These are phyloP conservation scores for Dione juno DNA, from an alignment of 2,888 invertebrate species.

Conservation along the genomic window DNA sequence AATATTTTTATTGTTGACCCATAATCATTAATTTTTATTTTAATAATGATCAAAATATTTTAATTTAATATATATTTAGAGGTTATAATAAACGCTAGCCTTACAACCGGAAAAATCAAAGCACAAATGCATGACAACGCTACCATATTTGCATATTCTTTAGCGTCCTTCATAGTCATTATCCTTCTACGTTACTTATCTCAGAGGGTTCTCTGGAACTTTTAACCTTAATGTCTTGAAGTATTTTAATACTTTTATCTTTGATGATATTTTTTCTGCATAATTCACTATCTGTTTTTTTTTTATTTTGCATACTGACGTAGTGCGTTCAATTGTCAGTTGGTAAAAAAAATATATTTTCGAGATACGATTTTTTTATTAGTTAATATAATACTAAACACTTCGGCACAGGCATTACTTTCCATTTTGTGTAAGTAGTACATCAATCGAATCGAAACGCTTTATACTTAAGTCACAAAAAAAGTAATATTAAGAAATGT, in stretches of 20 bases:
- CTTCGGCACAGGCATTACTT: too few species aligned
- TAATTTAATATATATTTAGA: too few species aligned
- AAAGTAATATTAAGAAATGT: neutral
- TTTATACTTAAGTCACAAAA: too few species aligned
- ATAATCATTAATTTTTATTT: neutral
- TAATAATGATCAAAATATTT: neutral
- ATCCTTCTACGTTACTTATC: constrained; percentile 5
- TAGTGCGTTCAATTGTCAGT: too few species aligned
- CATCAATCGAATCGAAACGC: too few species aligned
- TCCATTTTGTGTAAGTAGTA: too few species aligned
- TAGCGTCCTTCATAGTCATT: neutral
- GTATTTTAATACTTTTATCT: constrained; percentile 3
- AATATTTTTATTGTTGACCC: neutral
- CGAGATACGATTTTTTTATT: too few species aligned
- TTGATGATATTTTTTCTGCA: neutral
- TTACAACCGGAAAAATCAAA: neutral
- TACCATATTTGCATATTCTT: constrained; percentile 11
- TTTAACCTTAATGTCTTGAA: constrained; percentile 4
- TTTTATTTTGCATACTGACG: too few species aligned
- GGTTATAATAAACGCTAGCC: neutral
- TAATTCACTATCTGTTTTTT: neutral
- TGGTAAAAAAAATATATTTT: neutral
- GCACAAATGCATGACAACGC: neutral
- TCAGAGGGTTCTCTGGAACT: neutral
- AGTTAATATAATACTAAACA: too few species aligned